Conservation (phyloP, 2,797 vertebrate species). For the Gallinago stenura region DNA sequence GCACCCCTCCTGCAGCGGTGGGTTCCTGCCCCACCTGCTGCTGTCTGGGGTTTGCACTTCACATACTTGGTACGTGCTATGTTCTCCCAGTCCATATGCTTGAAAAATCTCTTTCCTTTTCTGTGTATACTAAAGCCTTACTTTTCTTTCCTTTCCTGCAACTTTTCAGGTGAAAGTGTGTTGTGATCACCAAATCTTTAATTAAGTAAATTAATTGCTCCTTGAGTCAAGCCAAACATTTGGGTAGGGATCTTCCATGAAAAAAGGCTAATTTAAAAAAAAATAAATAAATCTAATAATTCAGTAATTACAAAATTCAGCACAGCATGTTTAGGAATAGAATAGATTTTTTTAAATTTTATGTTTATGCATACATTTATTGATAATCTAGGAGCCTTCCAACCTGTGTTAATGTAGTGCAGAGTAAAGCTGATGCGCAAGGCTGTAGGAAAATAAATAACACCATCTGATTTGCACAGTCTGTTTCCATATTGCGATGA, state of each 20-base stretch:
- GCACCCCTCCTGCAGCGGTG: rapidly evolving
- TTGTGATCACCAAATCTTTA: background rate
- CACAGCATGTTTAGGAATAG: background rate
- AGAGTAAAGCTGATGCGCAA: background rate
- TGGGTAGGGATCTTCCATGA: background rate
- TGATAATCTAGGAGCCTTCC: background rate
- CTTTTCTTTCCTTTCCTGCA: background rate
- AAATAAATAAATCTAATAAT: background rate
- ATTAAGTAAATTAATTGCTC: background rate
- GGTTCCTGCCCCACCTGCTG: background rate
- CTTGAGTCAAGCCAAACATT: background rate
- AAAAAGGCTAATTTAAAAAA: background rate
- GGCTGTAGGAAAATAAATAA: background rate
- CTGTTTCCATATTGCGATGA: background rate
- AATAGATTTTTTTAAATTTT: background rate
- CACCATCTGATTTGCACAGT: background rate
- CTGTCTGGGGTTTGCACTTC: background rate
- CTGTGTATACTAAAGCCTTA: background rate
- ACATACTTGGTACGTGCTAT: rapidly evolving
- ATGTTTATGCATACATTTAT: background rate
- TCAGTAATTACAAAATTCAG: background rate
- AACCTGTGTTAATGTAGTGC: background rate
- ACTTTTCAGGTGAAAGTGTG: background rate
- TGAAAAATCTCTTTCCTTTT: background rate
- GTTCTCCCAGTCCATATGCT: background rate